Base-by-base conservation (phyloP, 2,113 vertebrate species). In the Ceyx melanurus region DNA sequence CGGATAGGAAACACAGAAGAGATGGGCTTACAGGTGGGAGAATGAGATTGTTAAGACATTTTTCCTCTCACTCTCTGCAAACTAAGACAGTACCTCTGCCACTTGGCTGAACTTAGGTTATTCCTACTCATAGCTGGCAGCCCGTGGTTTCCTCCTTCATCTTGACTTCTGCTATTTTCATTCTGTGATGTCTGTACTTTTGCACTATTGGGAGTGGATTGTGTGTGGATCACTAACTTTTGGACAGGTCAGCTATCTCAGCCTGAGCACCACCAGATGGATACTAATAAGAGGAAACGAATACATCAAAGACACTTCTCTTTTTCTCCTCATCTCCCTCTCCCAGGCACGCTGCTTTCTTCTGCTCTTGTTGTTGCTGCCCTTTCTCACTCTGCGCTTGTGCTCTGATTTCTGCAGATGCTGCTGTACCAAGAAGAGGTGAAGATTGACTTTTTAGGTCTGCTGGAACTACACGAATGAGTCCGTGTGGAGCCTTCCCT, bases 191-290 rank as follows among this genome's bases (percentile, higher is more conserved):
- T 96, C 95, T 96, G 92, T 95, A 93, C 91, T 92, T 96, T 94
- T 87, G 86, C 94, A 94, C 92, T 95, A 96, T 94, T 90, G 97
- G 94, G 95, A 97, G 92, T 90, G 95, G 95, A 96, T 95, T 97
- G 94, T 96, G 88, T 94, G 92, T 95, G 92, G 95, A 96, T 97
- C 96, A 96, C 96, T 97, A 97, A 97, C 95, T 96, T 97, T 92
- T 96, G 97, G 97, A 97, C 97, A 97, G 97, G 97, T 97, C 97
- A 97, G 96, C 96, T 91, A 88, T 93, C 96, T 96, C 94, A 89
- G 94, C 89, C 97, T 96, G 96, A 94, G 80, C 94, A 94, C 92
- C 94, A 96, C 96, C 95, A 97, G 91, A 96, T 92, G 93, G 97
- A 96, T 95, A 94, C 93, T 97, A 97, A 97, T 97, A 97, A 95